Percentiles rank a stretch among this genome's conserved stretches.
These are phyloP conservation scores for Nephrotoma appendiculata DNA, from an alignment of 2,888 invertebrate genomes.

Conservation along the genomic window DNA sequence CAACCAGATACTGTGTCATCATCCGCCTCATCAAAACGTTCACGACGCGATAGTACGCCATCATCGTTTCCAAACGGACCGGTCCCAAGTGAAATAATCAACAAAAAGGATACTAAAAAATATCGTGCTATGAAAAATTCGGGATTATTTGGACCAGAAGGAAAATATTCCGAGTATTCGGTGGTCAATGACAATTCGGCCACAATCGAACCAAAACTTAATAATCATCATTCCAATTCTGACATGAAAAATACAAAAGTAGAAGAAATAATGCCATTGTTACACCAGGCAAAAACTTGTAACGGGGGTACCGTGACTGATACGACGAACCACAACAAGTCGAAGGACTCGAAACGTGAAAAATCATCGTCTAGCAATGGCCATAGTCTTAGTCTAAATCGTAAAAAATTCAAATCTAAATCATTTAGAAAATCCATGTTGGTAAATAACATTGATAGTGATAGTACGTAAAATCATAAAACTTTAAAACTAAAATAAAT, in stretches of 20 bases:
- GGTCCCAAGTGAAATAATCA: slow-evolving; percentile 7
- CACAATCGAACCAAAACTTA: neutral
- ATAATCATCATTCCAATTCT: neutral
- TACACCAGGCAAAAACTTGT: neutral
- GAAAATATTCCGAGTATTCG: slow-evolving; percentile 9
- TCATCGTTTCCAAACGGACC: neutral
- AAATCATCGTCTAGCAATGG: neutral
- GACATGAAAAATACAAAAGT: neutral
- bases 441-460: neutral
- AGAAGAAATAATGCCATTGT: slow-evolving; percentile 1
- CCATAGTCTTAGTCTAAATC: neutral
- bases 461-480: neutral
- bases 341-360: neutral
- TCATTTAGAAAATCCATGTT: neutral
- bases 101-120: slow-evolving; percentile 13
- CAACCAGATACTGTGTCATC: slow-evolving; percentile 4
- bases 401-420: slow-evolving; percentile 3
- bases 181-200: neutral
- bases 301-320: neutral
- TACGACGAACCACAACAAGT: neutral
- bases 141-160: slow-evolving; percentile 16
- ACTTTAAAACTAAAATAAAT: neutral
- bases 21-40: neutral
- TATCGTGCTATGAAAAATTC: slow-evolving; percentile 13
- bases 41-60: slow-evolving; percentile 2